Evolutionary conservation across 2,113 vertebrate species (phyloP).

Genomic region (Mesitornis unicolor): DNA sequence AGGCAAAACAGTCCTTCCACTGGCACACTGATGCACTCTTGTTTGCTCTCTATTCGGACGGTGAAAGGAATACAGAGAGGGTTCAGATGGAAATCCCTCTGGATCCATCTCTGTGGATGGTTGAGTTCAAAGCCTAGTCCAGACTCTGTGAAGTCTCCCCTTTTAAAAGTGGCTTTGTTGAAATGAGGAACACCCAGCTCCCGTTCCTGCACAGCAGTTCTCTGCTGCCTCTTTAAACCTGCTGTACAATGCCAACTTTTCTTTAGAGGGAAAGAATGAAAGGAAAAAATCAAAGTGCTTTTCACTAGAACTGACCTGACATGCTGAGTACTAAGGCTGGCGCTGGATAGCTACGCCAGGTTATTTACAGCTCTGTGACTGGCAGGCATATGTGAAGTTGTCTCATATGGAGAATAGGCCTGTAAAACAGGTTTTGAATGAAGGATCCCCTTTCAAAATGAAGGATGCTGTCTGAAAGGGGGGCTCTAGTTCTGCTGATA

Average conservation of each 20-base stretch:
- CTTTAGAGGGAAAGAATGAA: background rate
- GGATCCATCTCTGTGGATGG: background rate
- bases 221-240: background rate
- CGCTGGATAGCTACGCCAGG: background rate
- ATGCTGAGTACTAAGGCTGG: background rate
- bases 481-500: background rate
- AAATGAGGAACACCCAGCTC: background rate
- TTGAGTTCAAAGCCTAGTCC: background rate
- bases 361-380: conserved; percentile 4
- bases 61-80: background rate
- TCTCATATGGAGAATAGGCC: background rate
- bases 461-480: background rate
- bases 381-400: background rate
- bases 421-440: conserved; percentile 46
- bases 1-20: background rate
- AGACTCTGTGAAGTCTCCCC: background rate
- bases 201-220: background rate
- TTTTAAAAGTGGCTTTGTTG: background rate
- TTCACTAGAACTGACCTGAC: background rate
- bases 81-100: background rate
- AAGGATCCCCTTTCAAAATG: background rate
- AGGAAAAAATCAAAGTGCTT: background rate
- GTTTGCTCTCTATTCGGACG: background rate
- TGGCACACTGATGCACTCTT: background rate
- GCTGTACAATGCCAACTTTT: background rate